Evolutionary conservation across 2,113 vertebrate species (phyloP).

Genomic region (Sphyrna mokarran): DNA sequence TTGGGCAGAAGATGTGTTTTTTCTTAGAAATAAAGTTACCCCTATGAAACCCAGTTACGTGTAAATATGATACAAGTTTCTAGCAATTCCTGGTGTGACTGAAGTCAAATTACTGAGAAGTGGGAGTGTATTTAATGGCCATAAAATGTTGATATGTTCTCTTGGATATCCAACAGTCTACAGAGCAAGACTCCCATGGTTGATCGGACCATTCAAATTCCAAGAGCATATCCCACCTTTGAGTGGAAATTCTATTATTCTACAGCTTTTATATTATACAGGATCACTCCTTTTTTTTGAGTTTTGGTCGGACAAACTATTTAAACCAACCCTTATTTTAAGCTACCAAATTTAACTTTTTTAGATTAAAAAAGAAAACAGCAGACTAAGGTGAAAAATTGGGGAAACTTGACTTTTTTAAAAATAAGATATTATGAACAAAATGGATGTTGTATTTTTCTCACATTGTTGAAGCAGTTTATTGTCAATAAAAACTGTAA

Average conservation of each 20-base stretch:
- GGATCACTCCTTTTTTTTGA: slow-evolving; percentile 4
- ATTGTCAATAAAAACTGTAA: slow-evolving; percentile 38
- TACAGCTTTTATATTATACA: slow-evolving; percentile 34
- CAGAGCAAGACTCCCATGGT: not conserved
- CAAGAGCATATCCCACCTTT: not conserved
- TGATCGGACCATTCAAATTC: not conserved
- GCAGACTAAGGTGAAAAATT: slow-evolving; percentile 11
- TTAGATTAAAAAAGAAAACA: slow-evolving; percentile 9
- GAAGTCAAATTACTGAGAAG: not conserved
- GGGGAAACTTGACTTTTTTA: slow-evolving; percentile 17
- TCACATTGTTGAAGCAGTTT: slow-evolving; percentile 36
- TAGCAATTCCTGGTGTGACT: not conserved
- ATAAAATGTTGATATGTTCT: slow-evolving; percentile 1
- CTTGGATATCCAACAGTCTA: not conserved
- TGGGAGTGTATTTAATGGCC: not conserved
- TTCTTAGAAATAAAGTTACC: not conserved
- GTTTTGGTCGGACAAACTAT: slow-evolving; percentile 16
- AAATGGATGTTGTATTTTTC: slow-evolving; percentile 37
- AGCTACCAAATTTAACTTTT: slow-evolving; percentile 37
- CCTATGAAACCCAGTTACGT: not conserved
- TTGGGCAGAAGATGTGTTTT: not conserved
- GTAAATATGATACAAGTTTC: slow-evolving; percentile 8
- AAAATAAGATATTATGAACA: slow-evolving; percentile 29
- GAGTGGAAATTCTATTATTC: not conserved
- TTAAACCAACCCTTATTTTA: slow-evolving; percentile 29